phyloP scores from a whole-genome alignment of 2,888 invertebrate genomes.

The Tiliacea aurago region DNA sequence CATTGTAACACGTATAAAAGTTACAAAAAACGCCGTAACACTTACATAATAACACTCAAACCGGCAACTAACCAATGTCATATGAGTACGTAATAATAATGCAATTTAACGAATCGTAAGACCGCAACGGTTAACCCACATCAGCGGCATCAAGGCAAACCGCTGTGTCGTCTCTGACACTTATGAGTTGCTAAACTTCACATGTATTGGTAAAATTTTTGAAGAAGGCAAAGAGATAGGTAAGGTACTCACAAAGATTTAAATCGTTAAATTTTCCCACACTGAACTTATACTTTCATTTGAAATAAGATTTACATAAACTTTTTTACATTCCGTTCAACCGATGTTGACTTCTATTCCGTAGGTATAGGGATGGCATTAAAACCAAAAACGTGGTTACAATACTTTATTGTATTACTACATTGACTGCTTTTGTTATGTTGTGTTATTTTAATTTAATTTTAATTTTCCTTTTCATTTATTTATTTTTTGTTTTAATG shows the following conservation, averaged over 20 bases:
- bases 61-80: conserved; percentile 57
- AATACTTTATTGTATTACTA: too few species aligned
- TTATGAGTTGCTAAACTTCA: conserved; percentile 66
- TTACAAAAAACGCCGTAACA: conserved; percentile 21
- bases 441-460: too few species aligned
- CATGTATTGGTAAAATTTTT: conserved; percentile 18
- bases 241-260: neutral
- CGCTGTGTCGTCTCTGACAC: conserved; percentile 74
- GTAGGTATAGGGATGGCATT: too few species aligned
- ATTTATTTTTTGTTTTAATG: too few species aligned
- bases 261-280: neutral
- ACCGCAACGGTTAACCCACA: conserved; percentile 65
- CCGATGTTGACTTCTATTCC: too few species aligned
- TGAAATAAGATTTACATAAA: too few species aligned
- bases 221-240: neutral
- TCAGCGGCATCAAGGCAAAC: conserved; percentile 65
- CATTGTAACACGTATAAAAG: conserved; percentile 1
- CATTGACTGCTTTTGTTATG: too few species aligned
- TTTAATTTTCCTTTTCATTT: too few species aligned
- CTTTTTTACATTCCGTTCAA: too few species aligned
- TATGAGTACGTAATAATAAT: conserved; percentile 57
- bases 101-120: conserved; percentile 64
- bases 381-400: too few species aligned
- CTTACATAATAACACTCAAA: conserved; percentile 40
- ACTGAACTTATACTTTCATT: too few species aligned